Evolutionary conservation across 2,888 invertebrate species (phyloP).

Genomic region (Polyommatus iphigenia): DNA sequence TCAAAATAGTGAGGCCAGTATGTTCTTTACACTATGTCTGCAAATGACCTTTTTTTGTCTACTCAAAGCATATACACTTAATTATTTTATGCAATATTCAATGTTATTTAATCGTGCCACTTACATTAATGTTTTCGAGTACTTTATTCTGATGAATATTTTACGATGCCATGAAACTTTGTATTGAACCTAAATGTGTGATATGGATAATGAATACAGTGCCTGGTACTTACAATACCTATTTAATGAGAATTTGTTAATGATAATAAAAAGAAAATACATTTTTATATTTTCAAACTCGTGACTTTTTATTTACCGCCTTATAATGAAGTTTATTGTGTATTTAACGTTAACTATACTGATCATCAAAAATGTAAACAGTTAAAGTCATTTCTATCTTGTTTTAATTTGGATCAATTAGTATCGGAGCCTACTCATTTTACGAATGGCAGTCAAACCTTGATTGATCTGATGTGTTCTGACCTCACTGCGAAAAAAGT

Average conservation of each 20-base stretch:
- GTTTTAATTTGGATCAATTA: too few relatives aligned
- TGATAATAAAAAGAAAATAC: conserved; percentile 58
- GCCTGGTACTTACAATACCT: conserved; percentile 51
- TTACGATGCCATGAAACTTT: conserved; percentile 35
- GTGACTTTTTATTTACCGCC: conserved; percentile 45
- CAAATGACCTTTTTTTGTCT: background rate
- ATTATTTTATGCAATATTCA: background rate
- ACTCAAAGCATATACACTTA: background rate
- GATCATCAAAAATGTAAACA: too few relatives aligned
- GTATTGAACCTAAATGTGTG: conserved; percentile 53
- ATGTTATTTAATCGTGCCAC: background rate
- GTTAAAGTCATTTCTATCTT: too few relatives aligned
- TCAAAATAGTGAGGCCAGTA: background rate
- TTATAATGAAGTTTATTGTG: background rate
- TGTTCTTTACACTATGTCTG: background rate
- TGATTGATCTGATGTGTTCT: too few relatives aligned
- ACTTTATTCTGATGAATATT: conserved; percentile 1
- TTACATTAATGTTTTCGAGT: background rate
- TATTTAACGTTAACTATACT: too few relatives aligned
- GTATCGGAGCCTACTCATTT: too few relatives aligned
- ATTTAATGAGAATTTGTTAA: conserved; percentile 51
- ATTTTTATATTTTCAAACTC: conserved; percentile 53
- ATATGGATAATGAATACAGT: conserved; percentile 55
- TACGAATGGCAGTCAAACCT: too few relatives aligned
- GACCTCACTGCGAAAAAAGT: too few relatives aligned